Evolutionary conservation across 2,797 vertebrate species (phyloP).

Genomic region (Sebastes dallii): DNA sequence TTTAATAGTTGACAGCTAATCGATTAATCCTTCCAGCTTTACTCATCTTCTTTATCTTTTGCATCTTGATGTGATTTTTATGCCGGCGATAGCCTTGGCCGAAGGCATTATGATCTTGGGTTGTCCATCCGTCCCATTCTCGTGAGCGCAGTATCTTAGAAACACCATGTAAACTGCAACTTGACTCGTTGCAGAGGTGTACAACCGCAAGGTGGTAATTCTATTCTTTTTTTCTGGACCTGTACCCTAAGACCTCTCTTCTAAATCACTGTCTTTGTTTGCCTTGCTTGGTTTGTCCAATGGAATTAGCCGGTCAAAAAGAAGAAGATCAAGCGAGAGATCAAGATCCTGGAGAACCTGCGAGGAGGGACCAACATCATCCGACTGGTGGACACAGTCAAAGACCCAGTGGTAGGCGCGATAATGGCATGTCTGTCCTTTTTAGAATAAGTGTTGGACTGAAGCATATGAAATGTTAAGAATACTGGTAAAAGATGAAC

Average conservation of each 20-base stretch:
- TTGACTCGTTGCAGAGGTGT: too few species aligned
- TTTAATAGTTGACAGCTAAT: too few species aligned
- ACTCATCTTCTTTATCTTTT: neutral
- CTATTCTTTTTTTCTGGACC: neutral
- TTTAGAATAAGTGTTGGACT: neutral
- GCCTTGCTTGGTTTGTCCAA: neutral
- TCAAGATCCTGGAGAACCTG: conserved; percentile 98
- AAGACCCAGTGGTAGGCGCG: conserved; percentile 93
- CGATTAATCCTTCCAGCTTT: too few species aligned
- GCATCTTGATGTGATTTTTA: neutral
- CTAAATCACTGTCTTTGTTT: neutral
- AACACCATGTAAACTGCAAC: too few species aligned
- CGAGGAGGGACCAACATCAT: conserved; percentile 99
- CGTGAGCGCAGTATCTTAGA: too few species aligned
- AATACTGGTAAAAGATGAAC: neutral
- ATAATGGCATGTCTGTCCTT: neutral
- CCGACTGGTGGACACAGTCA: conserved; percentile 97
- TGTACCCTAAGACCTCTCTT: neutral
- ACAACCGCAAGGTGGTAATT: neutral
- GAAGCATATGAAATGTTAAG: neutral
- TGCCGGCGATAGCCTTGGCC: too few species aligned
- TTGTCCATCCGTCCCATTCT: too few species aligned
- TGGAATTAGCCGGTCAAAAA: conserved; percentile 94
- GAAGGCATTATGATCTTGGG: too few species aligned
- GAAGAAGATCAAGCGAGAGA: conserved; percentile 99